A percentile compares a stretch with the other conserved stretches of the same genome.
phyloP scores from a whole-genome alignment of 2,888 invertebrate genomes.

The Eueremaeus valkanovi region DNA sequence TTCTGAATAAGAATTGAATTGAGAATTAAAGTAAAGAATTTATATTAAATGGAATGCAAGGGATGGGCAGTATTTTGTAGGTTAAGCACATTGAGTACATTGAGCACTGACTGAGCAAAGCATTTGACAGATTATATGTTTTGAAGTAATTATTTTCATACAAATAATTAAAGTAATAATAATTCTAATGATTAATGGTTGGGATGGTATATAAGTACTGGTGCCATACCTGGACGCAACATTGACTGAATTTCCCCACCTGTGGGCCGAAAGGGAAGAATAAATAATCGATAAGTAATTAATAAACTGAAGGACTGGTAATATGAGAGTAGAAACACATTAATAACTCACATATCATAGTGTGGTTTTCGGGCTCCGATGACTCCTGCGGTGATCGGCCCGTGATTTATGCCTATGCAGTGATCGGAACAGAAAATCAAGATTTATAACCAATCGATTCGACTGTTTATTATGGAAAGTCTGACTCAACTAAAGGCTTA shows the following conservation, averaged over 20 bases:
- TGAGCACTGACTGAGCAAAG: too few relatives aligned
- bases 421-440: background rate
- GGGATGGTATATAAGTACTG: background rate
- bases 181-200: too few relatives aligned
- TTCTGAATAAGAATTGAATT: too few relatives aligned
- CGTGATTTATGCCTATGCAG: slow-evolving; percentile 78
- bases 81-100: too few relatives aligned
- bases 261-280: background rate
- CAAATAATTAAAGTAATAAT: too few relatives aligned
- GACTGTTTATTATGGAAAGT: background rate
- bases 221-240: slow-evolving; percentile 67
- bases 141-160: too few relatives aligned
- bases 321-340: background rate
- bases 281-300: slow-evolving; percentile 12
- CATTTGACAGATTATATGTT: too few relatives aligned
- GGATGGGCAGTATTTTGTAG: too few relatives aligned
- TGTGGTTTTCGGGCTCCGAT: slow-evolving; percentile 92
- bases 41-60: too few relatives aligned
- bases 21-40: too few relatives aligned
- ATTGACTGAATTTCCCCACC: slow-evolving; percentile 82
- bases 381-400: slow-evolving; percentile 90
- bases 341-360: slow-evolving; percentile 79
- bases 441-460: slow-evolving; percentile 13
- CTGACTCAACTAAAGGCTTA: background rate
- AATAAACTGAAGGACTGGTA: background rate